Base-by-base conservation (phyloP, 2,113 vertebrate genomes). In the Mastomys natalensis region DNA sequence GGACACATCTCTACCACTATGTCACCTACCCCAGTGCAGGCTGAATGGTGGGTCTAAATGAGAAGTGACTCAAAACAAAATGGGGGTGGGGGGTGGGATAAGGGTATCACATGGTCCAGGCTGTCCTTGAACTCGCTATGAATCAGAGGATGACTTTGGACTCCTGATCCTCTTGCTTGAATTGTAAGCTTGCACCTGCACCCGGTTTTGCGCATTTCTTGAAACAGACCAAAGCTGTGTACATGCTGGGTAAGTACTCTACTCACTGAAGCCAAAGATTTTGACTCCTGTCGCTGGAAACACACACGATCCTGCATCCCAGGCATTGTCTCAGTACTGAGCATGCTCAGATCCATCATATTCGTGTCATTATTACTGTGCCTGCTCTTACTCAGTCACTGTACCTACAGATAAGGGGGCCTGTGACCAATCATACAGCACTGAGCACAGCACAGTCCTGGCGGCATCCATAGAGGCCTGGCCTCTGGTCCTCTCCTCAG, bases 311-410 rank as follows among this genome's bases (percentile, higher is more conserved):
- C 89, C 72, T 85, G 29, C 55, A 92, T 31, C 31, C 80, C 68
- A 40, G 91, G n/a, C 81, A 95, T 87, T 92, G 89, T 80, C 55
- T 64, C 91, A 16, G 29, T 40, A 64, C 84, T 29, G 10, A 12
- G 31, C 84, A 48, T 26, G 16, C 74, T 91, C 92, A 93, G 12
- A 87, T 60, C 81, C 93, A 94, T 86, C 90, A 64, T 37, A 77
- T 66, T 93, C 93, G 86, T 86, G 85, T 87, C 90, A 92, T 0
- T 72, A 66, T 76, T 95, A 68, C 62, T 9, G 24, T 62, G n/a
- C 60, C 12, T 76, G 70, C 34, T 89, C 82, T 13, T 60, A 29
- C 58, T 93, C 94, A 93, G 51, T 64, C 89, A 60, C 82, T 78
- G 66, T 26, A 45, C 34, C 9, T 1, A 37, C 24, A 29, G n/a